A percentile compares a stretch with the other conserved stretches of the same genome.
Evolutionary conservation across 2,113 vertebrate genomes (phyloP).

Genomic region (Carassius carassius): DNA sequence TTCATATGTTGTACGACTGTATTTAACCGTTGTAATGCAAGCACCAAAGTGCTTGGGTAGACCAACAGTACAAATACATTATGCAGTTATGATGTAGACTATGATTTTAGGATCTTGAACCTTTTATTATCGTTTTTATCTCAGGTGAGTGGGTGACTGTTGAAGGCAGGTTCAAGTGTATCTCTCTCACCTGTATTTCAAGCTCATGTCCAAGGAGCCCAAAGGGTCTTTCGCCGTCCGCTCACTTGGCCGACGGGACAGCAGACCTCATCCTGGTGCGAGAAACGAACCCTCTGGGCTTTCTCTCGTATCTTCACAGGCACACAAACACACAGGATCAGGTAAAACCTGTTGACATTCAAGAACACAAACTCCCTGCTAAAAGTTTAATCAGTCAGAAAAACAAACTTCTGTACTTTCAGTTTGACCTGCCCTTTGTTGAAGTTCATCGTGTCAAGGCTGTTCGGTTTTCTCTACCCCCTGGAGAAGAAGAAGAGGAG

Average conservation of each 20-base stretch:
- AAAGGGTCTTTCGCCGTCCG: conserved; percentile 79
- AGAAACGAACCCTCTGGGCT: conserved; percentile 72
- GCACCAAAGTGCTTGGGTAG: neutral
- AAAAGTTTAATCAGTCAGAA: neutral
- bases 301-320: conserved; percentile 77
- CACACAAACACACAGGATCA: conserved; percentile 81
- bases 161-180: conserved; percentile 74
- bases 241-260: conserved; percentile 82
- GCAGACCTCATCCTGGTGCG: conserved; percentile 82
- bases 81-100: neutral
- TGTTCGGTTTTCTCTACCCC: conserved; percentile 69
- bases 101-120: neutral
- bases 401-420: neutral
- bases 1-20: neutral
- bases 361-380: neutral
- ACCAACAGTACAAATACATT: neutral
- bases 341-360: conserved; percentile 59
- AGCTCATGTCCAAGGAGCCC: conserved; percentile 82
- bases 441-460: conserved; percentile 81
- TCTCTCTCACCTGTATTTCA: conserved; percentile 83
- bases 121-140: conserved; percentile 8
- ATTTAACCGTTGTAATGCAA: neutral
- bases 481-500: conserved; percentile 55
- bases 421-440: conserved; percentile 85
- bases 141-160: conserved; percentile 72